A percentile compares a stretch with the other conserved stretches of the same genome.
These are phyloP conservation scores for Acestrorhynchus altus DNA, from an alignment of 2,797 vertebrate genomes.

Conservation along the genomic window DNA sequence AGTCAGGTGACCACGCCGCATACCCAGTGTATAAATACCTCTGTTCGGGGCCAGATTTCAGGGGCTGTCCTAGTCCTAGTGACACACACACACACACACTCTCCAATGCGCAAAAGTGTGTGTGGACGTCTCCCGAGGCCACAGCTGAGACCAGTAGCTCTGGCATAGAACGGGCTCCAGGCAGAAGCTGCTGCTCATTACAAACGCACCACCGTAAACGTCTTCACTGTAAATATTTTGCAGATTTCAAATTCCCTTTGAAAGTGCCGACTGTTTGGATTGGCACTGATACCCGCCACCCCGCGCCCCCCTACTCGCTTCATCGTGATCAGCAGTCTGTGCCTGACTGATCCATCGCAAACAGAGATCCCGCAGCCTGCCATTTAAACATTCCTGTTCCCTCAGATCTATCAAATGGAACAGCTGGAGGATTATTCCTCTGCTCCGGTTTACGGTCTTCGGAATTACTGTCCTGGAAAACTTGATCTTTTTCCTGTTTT, in stretches of 20 bases:
- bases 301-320: background rate
- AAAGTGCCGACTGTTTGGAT: constrained; percentile 1
- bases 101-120: background rate
- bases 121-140: constrained; percentile 32
- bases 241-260: constrained; percentile 33
- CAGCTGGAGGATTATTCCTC: background rate
- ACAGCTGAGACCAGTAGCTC: constrained; percentile 21
- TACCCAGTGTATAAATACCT: constrained; percentile 40
- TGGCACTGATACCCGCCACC: background rate
- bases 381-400: constrained; percentile 1
- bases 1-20: constrained; percentile 7
- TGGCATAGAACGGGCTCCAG: constrained; percentile 14
- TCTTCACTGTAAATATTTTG: constrained; percentile 29
- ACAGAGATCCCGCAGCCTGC: background rate
- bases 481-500: background rate
- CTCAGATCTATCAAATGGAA: background rate
- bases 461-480: too few species aligned
- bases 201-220: constrained; percentile 21
- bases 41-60: constrained; percentile 24
- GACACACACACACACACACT: constrained; percentile 1
- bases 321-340: background rate
- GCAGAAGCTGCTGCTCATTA: background rate
- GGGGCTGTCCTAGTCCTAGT: constrained; percentile 27
- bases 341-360: background rate
- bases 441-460: background rate